Evolutionary conservation across 2,113 vertebrate genomes (phyloP), one percentile per base, ranked within the genome.

Genomic region (Phyllostomus discolor): DNA sequence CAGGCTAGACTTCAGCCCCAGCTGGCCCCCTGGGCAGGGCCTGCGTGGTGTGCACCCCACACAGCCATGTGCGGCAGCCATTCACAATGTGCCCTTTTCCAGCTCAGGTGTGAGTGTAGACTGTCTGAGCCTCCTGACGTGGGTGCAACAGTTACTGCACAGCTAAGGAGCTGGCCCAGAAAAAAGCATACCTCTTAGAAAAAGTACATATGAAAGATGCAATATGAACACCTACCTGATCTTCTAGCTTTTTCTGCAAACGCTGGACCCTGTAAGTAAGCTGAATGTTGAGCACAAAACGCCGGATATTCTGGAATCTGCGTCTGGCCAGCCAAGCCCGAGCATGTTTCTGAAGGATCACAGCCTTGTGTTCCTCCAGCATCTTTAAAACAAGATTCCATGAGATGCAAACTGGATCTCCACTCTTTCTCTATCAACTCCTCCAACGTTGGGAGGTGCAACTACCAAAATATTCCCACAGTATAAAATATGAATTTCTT

Each of bases 201-300:
- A 80, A 78, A 59, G 7, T 11, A 82, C 69, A 52, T 5, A 26
- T 19, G 84, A n/a, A 95, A 10, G 17, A 90, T n/a, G 2, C 54
- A 16, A 1, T 22, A 46, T 3, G 3, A 76, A 75, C 2, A 33
- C 94, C 93, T 92, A 99, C 99, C 99, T 99, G 99, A 12, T 99
- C 99, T 48, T 99, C 99, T 22, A 99, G 92, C 96, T 99, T 99
- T 69, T 99, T 99, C 92, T 99, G 99, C 95, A 99, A 98, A 41
- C 98, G 98, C 97, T 99, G 99, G 43, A 99, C 99, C 96, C 99
- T 98, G 97, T 98, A 99, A 0, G 99, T 99, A 2, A 99, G 99
- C 97, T 99, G 99, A 43, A 99, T 99, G 7, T 99, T 99, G 24
- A 99, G 19, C 12, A 99, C 99, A 26, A 99, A 99, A 1, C 99